A percentile compares a stretch with the other conserved stretches of the same genome.
phyloP scores from a whole-genome alignment of 37 sponge, comb jelly and placozoan genomes.

The Bolinopsis microptera region DNA sequence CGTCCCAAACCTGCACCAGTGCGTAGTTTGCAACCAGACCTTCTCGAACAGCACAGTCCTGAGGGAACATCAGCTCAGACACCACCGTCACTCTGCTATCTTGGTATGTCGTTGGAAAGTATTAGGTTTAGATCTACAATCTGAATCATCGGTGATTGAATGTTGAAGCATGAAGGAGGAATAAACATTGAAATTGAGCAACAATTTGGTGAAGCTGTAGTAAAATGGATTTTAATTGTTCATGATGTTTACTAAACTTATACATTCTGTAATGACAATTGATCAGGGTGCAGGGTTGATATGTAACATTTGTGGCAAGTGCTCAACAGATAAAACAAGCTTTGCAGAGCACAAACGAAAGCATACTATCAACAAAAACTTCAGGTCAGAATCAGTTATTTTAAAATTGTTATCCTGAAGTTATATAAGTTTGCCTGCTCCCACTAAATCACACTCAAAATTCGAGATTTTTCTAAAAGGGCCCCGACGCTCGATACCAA shows the following conservation, averaged over 20 bases:
- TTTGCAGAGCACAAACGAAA: neutral
- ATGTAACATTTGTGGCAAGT: constrained; percentile 17
- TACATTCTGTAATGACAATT: neutral
- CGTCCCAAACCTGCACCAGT: neutral
- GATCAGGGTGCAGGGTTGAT: neutral
- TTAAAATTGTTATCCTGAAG: neutral
- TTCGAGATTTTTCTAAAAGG: no score
- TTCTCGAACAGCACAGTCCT: neutral
- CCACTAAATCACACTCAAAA: no score
- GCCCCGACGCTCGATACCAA: no score
- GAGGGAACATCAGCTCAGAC: constrained; percentile 10
- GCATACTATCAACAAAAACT: constrained; percentile 17
- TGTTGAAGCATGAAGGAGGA: no score
- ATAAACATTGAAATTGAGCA: neutral
- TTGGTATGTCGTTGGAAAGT: no score
- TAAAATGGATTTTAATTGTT: neutral
- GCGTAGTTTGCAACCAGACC: constrained; percentile 13
- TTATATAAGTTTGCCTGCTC: neutral
- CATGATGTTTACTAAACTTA: neutral
- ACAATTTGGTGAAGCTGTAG: neutral
- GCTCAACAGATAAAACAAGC: neutral
- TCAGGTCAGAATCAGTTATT: no score
- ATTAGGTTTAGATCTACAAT: no score
- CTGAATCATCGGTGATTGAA: no score
- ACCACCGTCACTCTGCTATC: neutral